Evolutionary conservation across 2,888 invertebrate genomes (phyloP).

Genomic region (Scaptomyza cyrtandrae): DNA sequence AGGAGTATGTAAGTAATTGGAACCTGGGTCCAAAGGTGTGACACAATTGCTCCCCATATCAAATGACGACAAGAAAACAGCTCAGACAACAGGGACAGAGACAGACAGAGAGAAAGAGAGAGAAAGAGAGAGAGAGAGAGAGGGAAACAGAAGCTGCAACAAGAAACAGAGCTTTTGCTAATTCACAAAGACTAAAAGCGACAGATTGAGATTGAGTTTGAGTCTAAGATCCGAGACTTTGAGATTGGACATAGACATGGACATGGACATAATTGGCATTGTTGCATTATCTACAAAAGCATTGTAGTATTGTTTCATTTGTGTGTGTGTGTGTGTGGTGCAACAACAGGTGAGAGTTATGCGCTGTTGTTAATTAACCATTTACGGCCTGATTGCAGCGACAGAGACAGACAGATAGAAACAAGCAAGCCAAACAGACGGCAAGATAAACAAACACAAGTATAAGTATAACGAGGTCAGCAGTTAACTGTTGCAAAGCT

Average conservation of each 20-base stretch:
- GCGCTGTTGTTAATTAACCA: slow-evolving; percentile 77
- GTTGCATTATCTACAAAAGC: slow-evolving; percentile 45
- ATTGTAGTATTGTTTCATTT: not conserved
- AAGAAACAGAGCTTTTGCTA: slow-evolving; percentile 23
- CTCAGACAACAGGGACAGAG: slow-evolving; percentile 1
- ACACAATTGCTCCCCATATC: slow-evolving; percentile 70
- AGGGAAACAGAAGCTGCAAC: not conserved
- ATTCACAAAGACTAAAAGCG: slow-evolving; percentile 36
- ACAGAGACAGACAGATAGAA: slow-evolving; percentile 20
- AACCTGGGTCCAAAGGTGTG: slow-evolving; percentile 61
- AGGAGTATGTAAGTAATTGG: slow-evolving; percentile 37
- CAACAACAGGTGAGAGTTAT: slow-evolving; percentile 73
- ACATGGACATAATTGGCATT: slow-evolving; percentile 74
- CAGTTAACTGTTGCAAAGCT: slow-evolving; percentile 4
- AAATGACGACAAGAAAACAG: slow-evolving; percentile 57
- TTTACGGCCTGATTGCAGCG: slow-evolving; percentile 73
- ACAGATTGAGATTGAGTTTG: slow-evolving; percentile 55
- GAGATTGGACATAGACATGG: slow-evolving; percentile 65
- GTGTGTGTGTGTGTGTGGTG: slow-evolving; percentile 26
- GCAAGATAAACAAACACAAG: slow-evolving; percentile 15
- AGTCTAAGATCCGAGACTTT: slow-evolving; percentile 41
- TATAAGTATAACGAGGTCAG: slow-evolving; percentile 67
- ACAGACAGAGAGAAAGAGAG: not conserved
- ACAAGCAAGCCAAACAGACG: not conserved
- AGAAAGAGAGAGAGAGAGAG: slow-evolving; percentile 7